Conservation (phyloP, 2,888 invertebrate genomes). For the Tachina lurida region DNA sequence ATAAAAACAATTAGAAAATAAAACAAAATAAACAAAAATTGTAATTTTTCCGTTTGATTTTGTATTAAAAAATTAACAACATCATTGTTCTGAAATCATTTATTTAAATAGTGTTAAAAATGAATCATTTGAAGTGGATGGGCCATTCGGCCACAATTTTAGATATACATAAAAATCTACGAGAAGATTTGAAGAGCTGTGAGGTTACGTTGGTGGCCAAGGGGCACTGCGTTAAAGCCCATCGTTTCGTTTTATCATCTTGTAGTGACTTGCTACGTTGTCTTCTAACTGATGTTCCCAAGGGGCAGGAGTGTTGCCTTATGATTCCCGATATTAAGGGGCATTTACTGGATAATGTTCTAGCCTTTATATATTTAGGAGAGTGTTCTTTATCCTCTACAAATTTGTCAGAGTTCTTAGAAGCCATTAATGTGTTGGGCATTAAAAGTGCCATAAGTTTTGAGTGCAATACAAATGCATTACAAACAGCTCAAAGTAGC, state of each 20-base stretch:
- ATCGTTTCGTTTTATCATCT: slow-evolving; percentile 81
- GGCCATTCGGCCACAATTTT: slow-evolving; percentile 81
- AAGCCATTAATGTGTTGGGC: slow-evolving; percentile 81
- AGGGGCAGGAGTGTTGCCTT: slow-evolving; percentile 79
- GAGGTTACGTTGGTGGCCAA: slow-evolving; percentile 80
- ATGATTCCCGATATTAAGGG: slow-evolving; percentile 81
- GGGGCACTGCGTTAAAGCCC: slow-evolving; percentile 79
- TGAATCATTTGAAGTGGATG: slow-evolving; percentile 83
- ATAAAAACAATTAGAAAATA: slow-evolving; percentile 69
- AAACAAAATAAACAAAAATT: slow-evolving; percentile 76
- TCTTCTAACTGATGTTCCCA: slow-evolving; percentile 78
- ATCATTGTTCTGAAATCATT: not conserved
- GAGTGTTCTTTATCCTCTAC: slow-evolving; percentile 80
- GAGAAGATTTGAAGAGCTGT: slow-evolving; percentile 78
- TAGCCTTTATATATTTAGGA: slow-evolving; percentile 82
- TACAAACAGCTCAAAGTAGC: slow-evolving; percentile 67
- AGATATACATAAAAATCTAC: slow-evolving; percentile 80
- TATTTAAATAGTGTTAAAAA: slow-evolving; percentile 48
- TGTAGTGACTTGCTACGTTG: slow-evolving; percentile 81
- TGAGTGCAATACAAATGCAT: slow-evolving; percentile 78
- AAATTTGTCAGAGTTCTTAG: slow-evolving; percentile 81
- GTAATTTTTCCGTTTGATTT: slow-evolving; percentile 35
- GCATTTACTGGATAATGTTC: slow-evolving; percentile 79
- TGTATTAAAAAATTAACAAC: slow-evolving; percentile 12
- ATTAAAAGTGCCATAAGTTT: slow-evolving; percentile 82